Base-by-base conservation (phyloP, 2,888 invertebrate species). In the Drosophila merina region DNA sequence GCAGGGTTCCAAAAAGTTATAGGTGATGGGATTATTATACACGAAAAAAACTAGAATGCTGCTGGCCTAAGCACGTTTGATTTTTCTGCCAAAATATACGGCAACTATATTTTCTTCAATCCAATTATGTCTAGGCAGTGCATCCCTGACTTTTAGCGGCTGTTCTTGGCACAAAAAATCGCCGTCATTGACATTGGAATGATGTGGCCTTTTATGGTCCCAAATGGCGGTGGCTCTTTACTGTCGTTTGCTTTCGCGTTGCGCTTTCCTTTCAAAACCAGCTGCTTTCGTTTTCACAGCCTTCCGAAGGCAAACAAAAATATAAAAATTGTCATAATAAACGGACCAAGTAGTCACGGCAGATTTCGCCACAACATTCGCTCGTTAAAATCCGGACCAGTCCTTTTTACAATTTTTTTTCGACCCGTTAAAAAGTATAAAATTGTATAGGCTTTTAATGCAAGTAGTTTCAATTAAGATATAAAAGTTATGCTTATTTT, bases 401-500 rank as follows among this genome's bases (percentile, higher is more conserved):
- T 55, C 63, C 55, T 52, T 56, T 50, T 56, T 48, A 38, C 54
- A 48, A 49, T 56, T 64, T 33, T 42, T 45, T 45, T 44, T 64
- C 45, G 72, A 31, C 52, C 55, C 70, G 31, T 62, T 50, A 58
- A 72, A 70, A 58, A 44, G 42, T 42, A 52, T 36, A 49, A 75
- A 68, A 64, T 72, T 74, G 74, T 72, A 68, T 77, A 60, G 74
- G 50, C 66, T 73, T 75, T 76, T 60, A 70, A 68, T 76, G 51
- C 54, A 59, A 68, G 63, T 79, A 83, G 77, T 80, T 81, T 83
- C 81, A 83, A 83, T 82, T 83, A 77, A 79, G 79, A 79, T 74
- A 76, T 81, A 81, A 81, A 80, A 81, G 56, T 62, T 72, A 69
- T 72, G 49, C 66, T 33, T 49, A 33, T 60, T 68, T 78, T 84